Evolutionary conservation across 2,797 vertebrate genomes (phyloP), one percentile per base, ranked within the genome.

Genomic region (Propithecus deckenii): DNA sequence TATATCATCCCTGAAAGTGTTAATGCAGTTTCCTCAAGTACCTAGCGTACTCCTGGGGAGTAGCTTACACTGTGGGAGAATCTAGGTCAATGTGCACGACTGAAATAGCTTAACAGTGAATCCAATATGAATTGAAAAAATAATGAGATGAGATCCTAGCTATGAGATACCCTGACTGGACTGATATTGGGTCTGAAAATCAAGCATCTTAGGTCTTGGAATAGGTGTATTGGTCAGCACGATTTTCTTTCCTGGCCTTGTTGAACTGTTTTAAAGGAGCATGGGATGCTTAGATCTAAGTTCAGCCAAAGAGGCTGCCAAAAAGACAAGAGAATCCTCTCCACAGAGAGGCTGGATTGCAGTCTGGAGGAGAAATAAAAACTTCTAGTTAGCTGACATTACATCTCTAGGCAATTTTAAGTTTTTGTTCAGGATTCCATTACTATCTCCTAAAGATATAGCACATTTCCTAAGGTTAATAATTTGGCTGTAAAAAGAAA

Each of bases 111-210:
- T 96, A 98, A 91, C 81, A 92, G 95, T 96, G 95, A 97, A 97
- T 97, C 94, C 87, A 97, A 92, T 97, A 96, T 97, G 97, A 98
- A 96, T 92, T 97, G 97, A 97, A 98, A 97, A 97, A 97, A 97
- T 97, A 98, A 97, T 97, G 96, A 97, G 94, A 98, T 97, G 95
- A 97, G 87, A 95, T 90, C 67, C 69, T 86, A 61, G 48, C 81
- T 59, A 96, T 92, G 91, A 98, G 96, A 97, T 97, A 95, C 46
- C 75, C 94, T 89, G 69, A 84, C 94, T 96, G 63, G 85, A 94
- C 81, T 86, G 85, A 94, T 96, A 94, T 57, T 78, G 23, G 67
- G 59, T 86, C 76, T 97, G 86, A 97, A 96, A 96, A 94, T 92
- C 90, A 95, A 92, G 94, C 85, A 84, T 84, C n/a, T 7, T 30